Conservation (phyloP, 2,888 invertebrate genomes). For the Sclerodermus sp. region DNA sequence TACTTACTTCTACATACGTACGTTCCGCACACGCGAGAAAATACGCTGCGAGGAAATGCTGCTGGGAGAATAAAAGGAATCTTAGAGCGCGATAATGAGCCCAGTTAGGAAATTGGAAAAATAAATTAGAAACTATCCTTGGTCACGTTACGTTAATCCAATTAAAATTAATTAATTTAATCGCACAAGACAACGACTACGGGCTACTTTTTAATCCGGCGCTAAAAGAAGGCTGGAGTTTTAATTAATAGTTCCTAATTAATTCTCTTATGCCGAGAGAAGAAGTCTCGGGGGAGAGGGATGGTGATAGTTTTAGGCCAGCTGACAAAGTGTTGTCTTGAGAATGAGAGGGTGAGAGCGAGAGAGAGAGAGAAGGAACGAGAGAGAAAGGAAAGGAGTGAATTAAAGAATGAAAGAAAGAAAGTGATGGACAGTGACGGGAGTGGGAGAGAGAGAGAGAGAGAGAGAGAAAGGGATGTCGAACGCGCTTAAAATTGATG, state of each 20-base stretch:
- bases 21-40: no score
- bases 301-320: no score
- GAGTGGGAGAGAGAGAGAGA: conserved; percentile 2
- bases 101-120: no score
- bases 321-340: background rate
- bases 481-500: conserved; percentile 44
- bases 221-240: conserved; percentile 2
- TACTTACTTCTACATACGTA: no score
- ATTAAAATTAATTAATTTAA: background rate
- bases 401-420: no score
- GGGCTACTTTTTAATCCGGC: background rate
- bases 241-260: background rate
- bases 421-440: background rate
- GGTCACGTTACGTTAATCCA: no score
- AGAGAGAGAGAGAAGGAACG: no score
- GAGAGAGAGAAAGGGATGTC: conserved; percentile 19
- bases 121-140: no score
- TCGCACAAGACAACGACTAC: background rate
- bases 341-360: conserved; percentile 6
- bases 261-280: conserved; percentile 14
- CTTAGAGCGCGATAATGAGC: no score
- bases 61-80: no score
- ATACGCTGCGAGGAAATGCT: no score
- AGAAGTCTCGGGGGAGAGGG: background rate
- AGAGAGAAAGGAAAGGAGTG: background rate